phyloP scores from a whole-genome alignment of 37 sponge, comb jelly and placozoan species.

The Oscarella lobularis region DNA sequence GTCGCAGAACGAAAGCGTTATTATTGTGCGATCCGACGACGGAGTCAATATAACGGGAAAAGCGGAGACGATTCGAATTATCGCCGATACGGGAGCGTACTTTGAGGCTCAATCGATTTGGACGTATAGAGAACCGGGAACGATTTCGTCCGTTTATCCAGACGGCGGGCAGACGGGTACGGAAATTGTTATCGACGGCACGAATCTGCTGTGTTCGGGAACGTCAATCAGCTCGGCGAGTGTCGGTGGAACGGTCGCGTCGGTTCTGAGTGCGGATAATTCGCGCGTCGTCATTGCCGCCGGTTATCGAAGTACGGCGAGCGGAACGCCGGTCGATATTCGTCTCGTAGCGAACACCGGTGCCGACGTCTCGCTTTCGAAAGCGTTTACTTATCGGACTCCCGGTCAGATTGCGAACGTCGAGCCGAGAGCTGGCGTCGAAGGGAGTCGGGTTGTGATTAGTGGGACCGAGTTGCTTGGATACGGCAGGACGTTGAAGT shows the following conservation, averaged over 20 bases:
- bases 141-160: conserved; percentile 43
- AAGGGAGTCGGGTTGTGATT: neutral
- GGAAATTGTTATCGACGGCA: conserved; percentile 25
- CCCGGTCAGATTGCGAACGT: neutral
- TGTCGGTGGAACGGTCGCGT: neutral
- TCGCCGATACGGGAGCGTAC: neutral
- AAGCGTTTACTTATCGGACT: conserved; percentile 3
- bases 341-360: neutral
- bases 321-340: neutral
- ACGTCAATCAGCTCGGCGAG: conserved; percentile 11
- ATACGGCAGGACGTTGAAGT: neutral
- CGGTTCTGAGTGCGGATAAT: neutral
- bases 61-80: neutral
- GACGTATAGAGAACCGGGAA: conserved; percentile 17
- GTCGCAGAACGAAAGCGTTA: neutral
- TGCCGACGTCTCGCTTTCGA: neutral
- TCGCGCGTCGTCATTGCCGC: neutral
- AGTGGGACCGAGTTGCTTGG: neutral
- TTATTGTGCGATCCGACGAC: neutral
- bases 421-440: neutral
- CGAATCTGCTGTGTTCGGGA: conserved; percentile 30
- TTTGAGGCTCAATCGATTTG: neutral
- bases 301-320: neutral
- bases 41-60: neutral
- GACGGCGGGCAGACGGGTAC: conserved; percentile 33